Conservation (phyloP, 1,140 invertebrate species). For the Bombus waltoni region DNA sequence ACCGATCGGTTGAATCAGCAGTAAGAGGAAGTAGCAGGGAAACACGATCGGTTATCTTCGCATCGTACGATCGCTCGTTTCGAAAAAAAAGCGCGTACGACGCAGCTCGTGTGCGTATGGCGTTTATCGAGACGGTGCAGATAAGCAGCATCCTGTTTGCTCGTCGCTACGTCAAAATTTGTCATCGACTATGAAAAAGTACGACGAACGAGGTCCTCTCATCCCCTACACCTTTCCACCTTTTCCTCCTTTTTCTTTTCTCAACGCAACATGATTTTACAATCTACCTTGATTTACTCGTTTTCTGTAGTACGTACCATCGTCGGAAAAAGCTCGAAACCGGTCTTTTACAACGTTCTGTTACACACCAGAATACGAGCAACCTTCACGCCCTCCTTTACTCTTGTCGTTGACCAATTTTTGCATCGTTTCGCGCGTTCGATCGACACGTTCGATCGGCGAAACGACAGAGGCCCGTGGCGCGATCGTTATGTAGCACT, state of each 20-base stretch:
- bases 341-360: too few species aligned
- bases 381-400: not conserved
- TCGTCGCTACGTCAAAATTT: slow-evolving; percentile 32
- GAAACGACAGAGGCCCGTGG: slow-evolving; percentile 30
- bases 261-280: too few species aligned
- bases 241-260: not conserved
- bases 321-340: too few species aligned
- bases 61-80: not conserved
- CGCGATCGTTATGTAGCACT: not conserved
- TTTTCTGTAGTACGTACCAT: too few species aligned
- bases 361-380: too few species aligned
- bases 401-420: not conserved
- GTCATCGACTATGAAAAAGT: slow-evolving; percentile 30
- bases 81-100: not conserved
- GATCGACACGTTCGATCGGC: not conserved
- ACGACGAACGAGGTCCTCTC: not conserved
- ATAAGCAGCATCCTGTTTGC: slow-evolving; percentile 61
- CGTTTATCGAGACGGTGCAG: slow-evolving; percentile 30
- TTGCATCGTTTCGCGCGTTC: not conserved
- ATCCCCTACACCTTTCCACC: too few species aligned
- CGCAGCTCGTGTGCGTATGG: not conserved
- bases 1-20: not conserved
- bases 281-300: too few species aligned
- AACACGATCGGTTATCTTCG: not conserved
- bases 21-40: not conserved